Base-by-base conservation (phyloP, 2,888 invertebrate species). In the Ormyrus thymus region DNA sequence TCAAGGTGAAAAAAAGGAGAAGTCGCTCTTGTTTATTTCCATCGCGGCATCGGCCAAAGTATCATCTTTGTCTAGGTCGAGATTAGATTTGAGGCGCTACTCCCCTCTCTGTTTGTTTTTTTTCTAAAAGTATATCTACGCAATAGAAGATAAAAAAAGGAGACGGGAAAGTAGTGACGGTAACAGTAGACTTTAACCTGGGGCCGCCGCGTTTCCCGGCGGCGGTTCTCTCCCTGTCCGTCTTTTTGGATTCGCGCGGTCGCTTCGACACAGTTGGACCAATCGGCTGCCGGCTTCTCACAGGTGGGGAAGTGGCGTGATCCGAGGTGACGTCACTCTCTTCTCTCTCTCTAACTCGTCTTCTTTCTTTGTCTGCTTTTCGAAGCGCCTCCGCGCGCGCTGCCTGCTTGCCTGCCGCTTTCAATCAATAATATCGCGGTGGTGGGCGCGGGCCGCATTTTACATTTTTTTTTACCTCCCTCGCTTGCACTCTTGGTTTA, bases 291-390 rank as follows among this genome's bases (percentile, higher is more conserved):
- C 80, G 70, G 73, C 76, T 77, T 82, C 80, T 78, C 75, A 78
- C 84, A 84, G 87, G 89, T 86, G 88, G 89, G 87, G 87, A 88
- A 86, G 88, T 90, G 90, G 90, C 90, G 90, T 90, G 90, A 90
- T 90, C 87, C 87, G 83, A 79, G 84, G 82, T 89, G 88, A 89
- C 89, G 89, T 89, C 89, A 88, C 56, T 15, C 45, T 4, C 43
- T 43, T n/a, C 71, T 56, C 71, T 51, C 51, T 51, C 48, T 51
- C 51, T 46, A 29, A 29, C 29, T 29, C 29, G 29, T 29, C 29
- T 29, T 29, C 29, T 29, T 3, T 29, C 29, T 3, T 29, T 29
- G 29, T 29, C 29, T 29, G 29, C 29, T 29, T 29, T 29, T 29
- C 29, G 29, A 29, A 29, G 29, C 29, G 29, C 29, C 29, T 50